A percentile compares a stretch with the other conserved stretches of the same genome.
These are phyloP conservation scores for Paramormyrops hopkinsi DNA, from an alignment of 2,797 vertebrate species.

Conservation along the genomic window DNA sequence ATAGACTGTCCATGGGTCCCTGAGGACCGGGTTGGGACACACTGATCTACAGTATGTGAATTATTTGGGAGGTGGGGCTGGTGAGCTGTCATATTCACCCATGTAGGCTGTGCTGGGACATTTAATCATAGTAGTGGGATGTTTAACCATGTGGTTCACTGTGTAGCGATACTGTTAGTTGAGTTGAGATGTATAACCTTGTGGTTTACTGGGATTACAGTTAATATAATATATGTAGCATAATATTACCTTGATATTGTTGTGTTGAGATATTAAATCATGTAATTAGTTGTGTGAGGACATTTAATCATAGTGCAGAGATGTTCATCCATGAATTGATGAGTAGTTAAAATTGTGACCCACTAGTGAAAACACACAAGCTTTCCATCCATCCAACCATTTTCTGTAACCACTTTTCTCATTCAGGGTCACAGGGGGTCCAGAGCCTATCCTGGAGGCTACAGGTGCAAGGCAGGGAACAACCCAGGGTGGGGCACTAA, in stretches of 20 bases:
- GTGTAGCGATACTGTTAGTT: not conserved
- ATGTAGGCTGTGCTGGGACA: not conserved
- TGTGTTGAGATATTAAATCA: not conserved
- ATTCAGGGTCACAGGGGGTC: not conserved
- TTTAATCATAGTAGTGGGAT: not conserved
- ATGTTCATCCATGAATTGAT: not conserved
- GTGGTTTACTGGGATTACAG: not conserved
- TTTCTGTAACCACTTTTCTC: not conserved
- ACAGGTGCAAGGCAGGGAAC: not conserved
- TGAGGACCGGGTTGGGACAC: not conserved
- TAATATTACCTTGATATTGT: not conserved
- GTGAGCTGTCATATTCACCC: not conserved
- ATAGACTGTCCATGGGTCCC: not conserved
- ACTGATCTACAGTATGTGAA: not conserved
- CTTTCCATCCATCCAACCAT: not conserved
- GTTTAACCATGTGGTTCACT: not conserved
- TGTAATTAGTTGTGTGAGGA: not conserved
- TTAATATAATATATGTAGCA: not conserved
- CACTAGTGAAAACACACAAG: not conserved
- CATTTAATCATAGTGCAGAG: not conserved
- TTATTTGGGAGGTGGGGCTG: not conserved
- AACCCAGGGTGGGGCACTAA: not conserved
- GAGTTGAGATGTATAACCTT: not conserved
- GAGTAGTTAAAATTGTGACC: not conserved
- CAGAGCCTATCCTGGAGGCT: not conserved